Evolutionary conservation across 2,113 vertebrate genomes (phyloP).

Genomic region (Eudyptes chrysolophus): DNA sequence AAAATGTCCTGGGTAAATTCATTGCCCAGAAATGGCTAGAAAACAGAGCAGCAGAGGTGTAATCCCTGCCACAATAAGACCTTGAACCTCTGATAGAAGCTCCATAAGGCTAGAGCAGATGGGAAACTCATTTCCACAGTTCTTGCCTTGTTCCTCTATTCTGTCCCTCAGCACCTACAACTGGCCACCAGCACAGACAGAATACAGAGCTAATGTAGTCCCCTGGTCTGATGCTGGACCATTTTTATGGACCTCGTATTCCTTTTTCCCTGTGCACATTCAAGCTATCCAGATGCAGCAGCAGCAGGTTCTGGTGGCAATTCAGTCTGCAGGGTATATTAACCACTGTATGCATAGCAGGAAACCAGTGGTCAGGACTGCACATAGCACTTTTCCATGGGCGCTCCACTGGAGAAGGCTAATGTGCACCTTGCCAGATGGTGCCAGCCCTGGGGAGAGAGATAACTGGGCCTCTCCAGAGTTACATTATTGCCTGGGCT

Average conservation of each 20-base stretch:
- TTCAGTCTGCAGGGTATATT: neutral
- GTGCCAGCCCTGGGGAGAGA: neutral
- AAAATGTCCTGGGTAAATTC: neutral
- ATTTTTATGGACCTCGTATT: neutral
- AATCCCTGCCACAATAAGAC: neutral
- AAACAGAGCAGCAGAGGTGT: neutral
- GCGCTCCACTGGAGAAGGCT: neutral
- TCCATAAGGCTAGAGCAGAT: neutral
- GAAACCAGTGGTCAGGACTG: neutral
- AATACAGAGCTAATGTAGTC: neutral
- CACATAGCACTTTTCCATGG: neutral
- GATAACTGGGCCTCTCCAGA: neutral
- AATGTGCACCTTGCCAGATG: neutral
- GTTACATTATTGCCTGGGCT: neutral
- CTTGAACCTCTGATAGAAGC: neutral
- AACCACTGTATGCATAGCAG: neutral
- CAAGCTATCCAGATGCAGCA: neutral
- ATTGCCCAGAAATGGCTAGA: neutral
- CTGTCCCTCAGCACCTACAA: neutral
- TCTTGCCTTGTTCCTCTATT: neutral
- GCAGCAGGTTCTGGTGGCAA: neutral
- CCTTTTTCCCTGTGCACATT: neutral
- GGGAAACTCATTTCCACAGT: neutral
- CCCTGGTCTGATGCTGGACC: neutral
- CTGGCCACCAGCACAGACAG: neutral